Percentiles rank a stretch among this genome's conserved stretches.
phyloP scores from a whole-genome alignment of 2,113 vertebrate species.

The Naja naja region DNA sequence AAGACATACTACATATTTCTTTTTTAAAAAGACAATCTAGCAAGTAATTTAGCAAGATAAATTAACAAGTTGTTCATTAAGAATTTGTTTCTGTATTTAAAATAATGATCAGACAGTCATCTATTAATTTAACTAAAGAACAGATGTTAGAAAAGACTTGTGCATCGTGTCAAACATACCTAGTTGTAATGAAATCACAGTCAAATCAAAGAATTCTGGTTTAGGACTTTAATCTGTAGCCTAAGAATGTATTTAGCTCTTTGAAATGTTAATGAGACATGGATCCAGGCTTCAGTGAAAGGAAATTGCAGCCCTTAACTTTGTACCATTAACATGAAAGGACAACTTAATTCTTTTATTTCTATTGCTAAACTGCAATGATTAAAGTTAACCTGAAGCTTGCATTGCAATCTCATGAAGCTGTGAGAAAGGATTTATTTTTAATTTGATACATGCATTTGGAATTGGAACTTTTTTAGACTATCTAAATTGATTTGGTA shows the following conservation, averaged over 20 bases:
- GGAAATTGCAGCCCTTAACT: slow-evolving; percentile 7
- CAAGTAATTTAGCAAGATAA: slow-evolving; percentile 70
- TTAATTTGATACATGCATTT: neutral
- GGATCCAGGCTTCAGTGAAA: neutral
- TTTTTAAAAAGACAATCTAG: neutral
- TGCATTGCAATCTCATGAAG: neutral
- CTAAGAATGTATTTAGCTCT: neutral
- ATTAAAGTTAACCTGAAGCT: slow-evolving; percentile 26
- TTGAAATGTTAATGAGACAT: slow-evolving; percentile 44
- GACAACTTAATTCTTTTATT: slow-evolving; percentile 6
- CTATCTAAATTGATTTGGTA: neutral
- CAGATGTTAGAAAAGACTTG: slow-evolving; percentile 67
- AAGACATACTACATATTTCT: slow-evolving; percentile 64
- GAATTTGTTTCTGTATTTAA: slow-evolving; percentile 65
- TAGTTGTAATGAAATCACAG: slow-evolving; percentile 49
- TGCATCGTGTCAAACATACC: slow-evolving; percentile 50
- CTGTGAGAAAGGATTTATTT: neutral
- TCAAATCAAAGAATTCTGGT: slow-evolving; percentile 23
- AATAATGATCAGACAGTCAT: slow-evolving; percentile 62
- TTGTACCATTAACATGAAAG: slow-evolving; percentile 5
- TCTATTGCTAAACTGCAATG: neutral
- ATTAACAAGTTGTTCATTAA: slow-evolving; percentile 61
- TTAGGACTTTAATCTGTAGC: slow-evolving; percentile 15
- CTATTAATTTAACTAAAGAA: slow-evolving; percentile 75
- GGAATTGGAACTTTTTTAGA: neutral